Evolutionary conservation across 2,888 invertebrate species (phyloP).

Genomic region (Gymnosoma rotundatum): DNA sequence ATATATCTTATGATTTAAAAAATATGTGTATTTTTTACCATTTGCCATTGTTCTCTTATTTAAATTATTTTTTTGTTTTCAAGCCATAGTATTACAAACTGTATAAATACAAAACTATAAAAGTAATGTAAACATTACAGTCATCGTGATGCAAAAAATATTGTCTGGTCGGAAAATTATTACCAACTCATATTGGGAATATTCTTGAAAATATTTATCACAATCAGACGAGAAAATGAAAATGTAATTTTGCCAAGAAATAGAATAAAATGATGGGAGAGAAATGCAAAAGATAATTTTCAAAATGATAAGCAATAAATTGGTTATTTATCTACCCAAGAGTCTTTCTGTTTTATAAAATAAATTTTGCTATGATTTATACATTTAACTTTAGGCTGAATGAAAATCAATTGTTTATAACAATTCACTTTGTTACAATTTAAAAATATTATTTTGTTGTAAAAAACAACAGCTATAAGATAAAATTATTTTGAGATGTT

Average conservation of each 20-base stretch:
- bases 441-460: too few species aligned
- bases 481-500: neutral
- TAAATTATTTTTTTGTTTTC: too few species aligned
- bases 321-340: neutral
- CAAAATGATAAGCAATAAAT: constrained; percentile 58
- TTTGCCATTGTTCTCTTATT: too few species aligned
- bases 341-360: neutral
- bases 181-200: constrained; percentile 53
- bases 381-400: too few species aligned
- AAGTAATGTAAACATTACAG: constrained; percentile 71
- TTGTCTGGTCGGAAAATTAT: constrained; percentile 74
- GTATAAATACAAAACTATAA: constrained; percentile 2
- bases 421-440: too few species aligned
- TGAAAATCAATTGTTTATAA: too few species aligned
- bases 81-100: too few species aligned
- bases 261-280: neutral
- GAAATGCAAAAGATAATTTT: constrained; percentile 27
- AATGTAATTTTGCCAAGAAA: constrained; percentile 3
- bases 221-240: neutral
- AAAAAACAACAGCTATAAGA: neutral
- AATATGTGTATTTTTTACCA: too few species aligned
- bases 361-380: neutral
- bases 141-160: constrained; percentile 79
- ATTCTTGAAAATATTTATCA: constrained; percentile 26
- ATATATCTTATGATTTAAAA: too few species aligned